Base-by-base conservation (phyloP, 2,888 invertebrate genomes). In the Eupeodes luniger region DNA sequence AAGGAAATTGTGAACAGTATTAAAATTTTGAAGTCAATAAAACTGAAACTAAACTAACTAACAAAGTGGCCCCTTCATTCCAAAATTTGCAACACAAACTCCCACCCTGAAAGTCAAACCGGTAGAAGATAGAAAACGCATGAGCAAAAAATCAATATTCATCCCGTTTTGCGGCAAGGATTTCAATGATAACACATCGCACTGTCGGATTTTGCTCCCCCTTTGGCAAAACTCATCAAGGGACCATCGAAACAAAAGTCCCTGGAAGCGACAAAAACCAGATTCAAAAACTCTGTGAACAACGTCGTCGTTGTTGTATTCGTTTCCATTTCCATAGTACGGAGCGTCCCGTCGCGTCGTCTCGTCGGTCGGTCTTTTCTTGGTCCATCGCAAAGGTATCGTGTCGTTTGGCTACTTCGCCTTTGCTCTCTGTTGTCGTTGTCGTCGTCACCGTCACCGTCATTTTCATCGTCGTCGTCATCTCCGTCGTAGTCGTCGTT, bases 101-200 rank as follows among this genome's bases (percentile, higher is more conserved):
- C 59, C 72, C 27, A 34, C 19, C 59, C 72, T 47, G 70, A 40
- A 9, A 19, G 1, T 40, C 11, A 49, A 55, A 47, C 19, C 19
- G 27, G 27, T 27, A 27, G 27, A 27, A 59, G 36, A 55, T 27
- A 59, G 59, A 47, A 47, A 69, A 67, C 67, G 14, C 51, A 62
- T 75, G 57, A 78, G 70, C 36, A 81, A 78, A 55, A 88, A 88
- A 88, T 88, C 85, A 88, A 88, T 88, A 88, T 88, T 88, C 88
- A 78, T 78, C 75, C 78, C 49, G 70, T 88, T 84, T 81, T 74
- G 88, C 11, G 77, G 85, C 51, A 44, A 75, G 75, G 70, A 76
- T 75, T 70, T 64, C 59, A 74, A 72, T 75, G 83, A 86, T 83
- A 79, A 75, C 74, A 75, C 81, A 55, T 55, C 40, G 6, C 40